Conservation (phyloP, 2,797 vertebrate genomes). For the Corythornis leucogaster region DNA sequence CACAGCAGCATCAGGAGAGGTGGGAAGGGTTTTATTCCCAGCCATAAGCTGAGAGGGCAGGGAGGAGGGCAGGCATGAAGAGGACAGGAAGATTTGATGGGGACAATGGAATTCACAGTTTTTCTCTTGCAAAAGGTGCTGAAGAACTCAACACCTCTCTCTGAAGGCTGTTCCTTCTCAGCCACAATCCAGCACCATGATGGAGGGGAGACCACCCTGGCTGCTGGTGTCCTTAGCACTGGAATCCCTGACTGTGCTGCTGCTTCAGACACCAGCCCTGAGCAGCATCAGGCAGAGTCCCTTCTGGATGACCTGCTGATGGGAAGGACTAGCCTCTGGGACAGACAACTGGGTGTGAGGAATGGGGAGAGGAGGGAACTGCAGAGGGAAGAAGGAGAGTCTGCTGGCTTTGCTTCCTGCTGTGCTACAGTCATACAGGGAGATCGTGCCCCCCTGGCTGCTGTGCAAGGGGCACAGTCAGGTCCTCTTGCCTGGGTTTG, state of each 20-base stretch:
- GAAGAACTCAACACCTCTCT: not conserved
- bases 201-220: not conserved
- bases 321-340: not conserved
- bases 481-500: not conserved
- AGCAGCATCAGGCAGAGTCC: not conserved
- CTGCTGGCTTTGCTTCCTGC: not conserved
- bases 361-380: not conserved
- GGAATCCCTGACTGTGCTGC: not conserved
- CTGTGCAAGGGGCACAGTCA: not conserved
- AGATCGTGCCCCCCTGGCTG: too few species aligned
- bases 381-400: not conserved
- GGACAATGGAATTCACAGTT: not conserved
- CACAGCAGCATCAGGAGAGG: not conserved
- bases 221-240: not conserved
- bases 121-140: not conserved
- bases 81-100: not conserved
- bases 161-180: not conserved
- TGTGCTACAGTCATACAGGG: not conserved
- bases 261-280: not conserved
- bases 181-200: fast-evolving
- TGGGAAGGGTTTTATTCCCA: not conserved
- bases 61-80: not conserved
- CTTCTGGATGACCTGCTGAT: not conserved
- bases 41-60: not conserved
- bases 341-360: not conserved